These are phyloP conservation scores for Sclerurus mexicanus DNA, from an alignment of 2,113 vertebrate species.

Conservation along the genomic window DNA sequence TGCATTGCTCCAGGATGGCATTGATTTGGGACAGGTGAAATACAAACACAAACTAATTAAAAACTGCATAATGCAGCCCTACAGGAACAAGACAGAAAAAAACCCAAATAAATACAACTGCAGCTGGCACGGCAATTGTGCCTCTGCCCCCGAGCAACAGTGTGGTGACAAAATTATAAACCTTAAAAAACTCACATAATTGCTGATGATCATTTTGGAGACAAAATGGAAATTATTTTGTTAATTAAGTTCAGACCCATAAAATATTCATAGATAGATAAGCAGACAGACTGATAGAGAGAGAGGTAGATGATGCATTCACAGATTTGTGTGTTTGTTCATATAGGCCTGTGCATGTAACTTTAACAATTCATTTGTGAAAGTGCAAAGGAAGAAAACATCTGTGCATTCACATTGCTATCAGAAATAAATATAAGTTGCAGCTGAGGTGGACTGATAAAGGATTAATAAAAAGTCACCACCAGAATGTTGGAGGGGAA, in stretches of 20 bases:
- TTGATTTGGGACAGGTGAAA: slow-evolving; percentile 80
- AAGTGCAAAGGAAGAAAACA: not conserved
- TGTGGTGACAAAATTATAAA: slow-evolving; percentile 76
- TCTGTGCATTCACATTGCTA: not conserved
- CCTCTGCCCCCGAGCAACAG: slow-evolving; percentile 73
- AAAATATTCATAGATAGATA: slow-evolving; percentile 65
- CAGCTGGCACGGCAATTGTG: slow-evolving; percentile 76
- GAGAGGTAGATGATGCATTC: not conserved
- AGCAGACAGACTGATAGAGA: not conserved
- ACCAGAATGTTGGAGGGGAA: fast-evolving
- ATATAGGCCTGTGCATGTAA: not conserved
- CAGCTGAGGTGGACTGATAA: not conserved
- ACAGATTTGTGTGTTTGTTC: not conserved
- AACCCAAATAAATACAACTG: slow-evolving; percentile 73
- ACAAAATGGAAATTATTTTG: slow-evolving; percentile 69
- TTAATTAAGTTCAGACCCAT: slow-evolving; percentile 73
- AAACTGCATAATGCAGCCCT: slow-evolving; percentile 80
- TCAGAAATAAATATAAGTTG: not conserved
- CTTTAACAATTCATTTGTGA: not conserved
- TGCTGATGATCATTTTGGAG: slow-evolving; percentile 55
- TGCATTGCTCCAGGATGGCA: slow-evolving; percentile 77
- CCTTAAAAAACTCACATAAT: slow-evolving; percentile 60
- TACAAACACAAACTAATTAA: slow-evolving; percentile 83
- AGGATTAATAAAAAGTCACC: not conserved
- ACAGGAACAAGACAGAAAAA: slow-evolving; percentile 75